These are phyloP conservation scores for Pantherophis vulpinus DNA, from an alignment of 2,797 vertebrate genomes.

Conservation along the genomic window DNA sequence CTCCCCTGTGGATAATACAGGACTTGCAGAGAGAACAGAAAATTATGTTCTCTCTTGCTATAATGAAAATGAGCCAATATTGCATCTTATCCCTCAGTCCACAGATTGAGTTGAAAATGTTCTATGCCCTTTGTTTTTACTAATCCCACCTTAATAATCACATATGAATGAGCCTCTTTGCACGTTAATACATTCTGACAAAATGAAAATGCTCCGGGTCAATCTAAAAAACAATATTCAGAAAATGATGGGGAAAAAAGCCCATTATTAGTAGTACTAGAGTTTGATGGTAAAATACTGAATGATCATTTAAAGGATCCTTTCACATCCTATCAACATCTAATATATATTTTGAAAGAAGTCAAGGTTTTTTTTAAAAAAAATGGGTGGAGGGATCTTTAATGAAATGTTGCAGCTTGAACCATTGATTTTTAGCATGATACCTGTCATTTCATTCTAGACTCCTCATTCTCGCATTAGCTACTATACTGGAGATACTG, in stretches of 20 bases:
- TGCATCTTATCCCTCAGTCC: conserved; percentile 43
- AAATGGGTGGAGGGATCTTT: background rate
- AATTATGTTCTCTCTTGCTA: conserved; percentile 56
- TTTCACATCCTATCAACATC: background rate
- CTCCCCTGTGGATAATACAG: conserved; percentile 54
- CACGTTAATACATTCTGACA: conserved; percentile 31
- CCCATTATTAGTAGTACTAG: background rate
- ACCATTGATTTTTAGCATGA: background rate
- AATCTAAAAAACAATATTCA: background rate
- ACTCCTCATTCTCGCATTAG: background rate
- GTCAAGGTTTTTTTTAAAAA: background rate
- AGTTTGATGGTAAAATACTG: background rate
- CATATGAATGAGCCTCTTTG: background rate
- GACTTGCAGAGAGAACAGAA: conserved; percentile 57
- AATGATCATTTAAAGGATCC: background rate
- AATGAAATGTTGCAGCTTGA: background rate
- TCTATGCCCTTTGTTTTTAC: conserved; percentile 47
- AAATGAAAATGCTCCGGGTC: conserved; percentile 28
- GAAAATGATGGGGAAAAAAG: background rate
- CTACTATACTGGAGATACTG: background rate
- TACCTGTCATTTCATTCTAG: background rate
- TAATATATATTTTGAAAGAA: background rate
- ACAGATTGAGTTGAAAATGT: conserved; percentile 44
- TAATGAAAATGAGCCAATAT: conserved; percentile 52
- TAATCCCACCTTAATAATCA: conserved; percentile 46